Percentiles rank a stretch among this genome's conserved stretches.
phyloP scores from a whole-genome alignment of 64 coral and sea anemone species.

The Montipora foliosa region DNA sequence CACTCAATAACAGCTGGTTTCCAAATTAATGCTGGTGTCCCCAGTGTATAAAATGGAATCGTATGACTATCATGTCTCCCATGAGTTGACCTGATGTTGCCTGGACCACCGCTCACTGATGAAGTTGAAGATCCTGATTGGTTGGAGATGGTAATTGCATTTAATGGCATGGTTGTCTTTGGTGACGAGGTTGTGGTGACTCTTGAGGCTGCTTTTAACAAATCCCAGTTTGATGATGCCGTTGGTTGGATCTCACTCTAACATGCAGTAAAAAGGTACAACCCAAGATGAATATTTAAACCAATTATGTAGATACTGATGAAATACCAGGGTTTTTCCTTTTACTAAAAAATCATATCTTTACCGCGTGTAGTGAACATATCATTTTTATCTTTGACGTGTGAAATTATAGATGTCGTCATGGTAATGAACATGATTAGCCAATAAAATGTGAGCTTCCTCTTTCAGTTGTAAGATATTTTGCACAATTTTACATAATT shows the following conservation, averaged over 20 bases:
- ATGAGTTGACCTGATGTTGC: neutral
- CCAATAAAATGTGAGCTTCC: too few species aligned
- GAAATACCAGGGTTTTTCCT: too few species aligned
- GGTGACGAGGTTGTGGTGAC: conserved; percentile 1
- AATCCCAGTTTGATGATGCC: neutral
- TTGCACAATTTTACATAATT: too few species aligned
- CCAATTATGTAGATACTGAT: too few species aligned
- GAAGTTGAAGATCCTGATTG: neutral
- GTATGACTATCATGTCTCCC: neutral
- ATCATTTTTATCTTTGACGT: too few species aligned
- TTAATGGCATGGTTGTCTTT: conserved; percentile 14
- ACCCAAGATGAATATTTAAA: too few species aligned
- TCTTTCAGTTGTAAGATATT: too few species aligned
- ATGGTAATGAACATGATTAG: too few species aligned
- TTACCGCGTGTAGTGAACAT: too few species aligned
- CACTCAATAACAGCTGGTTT: conserved; percentile 81
- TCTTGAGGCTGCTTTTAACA: conserved; percentile 13
- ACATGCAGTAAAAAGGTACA: too few species aligned
- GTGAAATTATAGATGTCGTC: too few species aligned
- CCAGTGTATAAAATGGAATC: conserved; percentile 21
- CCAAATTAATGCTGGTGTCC: conserved; percentile 28
- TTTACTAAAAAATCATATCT: too few species aligned
- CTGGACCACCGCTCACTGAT: neutral
- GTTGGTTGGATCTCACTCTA: neutral
- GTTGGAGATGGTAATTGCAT: neutral